Evolutionary conservation across 92 coral and sea anemone species (phyloP).

Genomic region (Epizoanthus illoricatus): DNA sequence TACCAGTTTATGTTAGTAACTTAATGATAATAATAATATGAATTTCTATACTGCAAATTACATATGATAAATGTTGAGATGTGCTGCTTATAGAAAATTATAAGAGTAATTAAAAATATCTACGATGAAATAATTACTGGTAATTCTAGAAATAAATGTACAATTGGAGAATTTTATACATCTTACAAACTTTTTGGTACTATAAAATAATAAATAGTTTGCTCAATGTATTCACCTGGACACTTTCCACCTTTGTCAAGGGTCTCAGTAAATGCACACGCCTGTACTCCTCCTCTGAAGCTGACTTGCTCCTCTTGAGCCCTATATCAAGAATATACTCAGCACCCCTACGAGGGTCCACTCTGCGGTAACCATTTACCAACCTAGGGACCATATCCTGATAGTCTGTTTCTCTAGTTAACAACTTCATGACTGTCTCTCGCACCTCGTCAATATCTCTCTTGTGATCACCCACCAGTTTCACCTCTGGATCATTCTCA

Average conservation of each 20-base stretch:
- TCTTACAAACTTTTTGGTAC: too few species aligned
- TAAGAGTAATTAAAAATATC: too few species aligned
- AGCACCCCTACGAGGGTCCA: slow-evolving; percentile 91
- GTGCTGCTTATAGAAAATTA: too few species aligned
- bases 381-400: slow-evolving; percentile 57
- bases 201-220: too few species aligned
- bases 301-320: slow-evolving; percentile 40
- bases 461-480: slow-evolving; percentile 74
- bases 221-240: slow-evolving; percentile 35
- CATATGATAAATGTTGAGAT: too few species aligned
- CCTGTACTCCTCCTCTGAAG: slow-evolving; percentile 51
- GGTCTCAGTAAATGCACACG: slow-evolving; percentile 95
- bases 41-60: too few species aligned
- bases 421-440: slow-evolving; percentile 85
- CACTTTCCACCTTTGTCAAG: slow-evolving; percentile 87
- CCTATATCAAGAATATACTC: slow-evolving; percentile 93
- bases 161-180: too few species aligned
- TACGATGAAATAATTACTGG: too few species aligned
- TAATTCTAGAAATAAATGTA: too few species aligned
- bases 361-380: slow-evolving; percentile 90
- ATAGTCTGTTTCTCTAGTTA: slow-evolving; percentile 74
- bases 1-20: too few species aligned
- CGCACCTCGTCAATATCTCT: slow-evolving; percentile 83
- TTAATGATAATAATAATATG: too few species aligned
- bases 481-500: slow-evolving; percentile 80